A percentile compares a stretch with the other conserved stretches of the same genome.
phyloP scores from a whole-genome alignment of 2,888 invertebrate genomes.

The Spatulosminthurus flaviceps region DNA sequence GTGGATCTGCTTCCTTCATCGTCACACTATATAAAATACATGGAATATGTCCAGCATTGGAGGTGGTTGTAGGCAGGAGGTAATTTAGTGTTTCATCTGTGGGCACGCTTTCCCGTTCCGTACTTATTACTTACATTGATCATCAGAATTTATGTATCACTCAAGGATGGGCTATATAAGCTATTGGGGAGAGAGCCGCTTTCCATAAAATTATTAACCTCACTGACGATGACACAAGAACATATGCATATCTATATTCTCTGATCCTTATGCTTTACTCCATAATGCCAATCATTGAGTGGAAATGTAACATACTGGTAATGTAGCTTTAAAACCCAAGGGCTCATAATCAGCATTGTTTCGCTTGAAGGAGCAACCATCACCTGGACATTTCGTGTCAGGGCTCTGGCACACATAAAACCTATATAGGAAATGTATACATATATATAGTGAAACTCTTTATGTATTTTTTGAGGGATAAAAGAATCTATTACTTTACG shows the following conservation, averaged over 20 bases:
- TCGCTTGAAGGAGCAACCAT: slow-evolving; percentile 46
- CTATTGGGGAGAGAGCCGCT: neutral
- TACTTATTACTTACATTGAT: neutral
- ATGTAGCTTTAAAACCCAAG: slow-evolving; percentile 29
- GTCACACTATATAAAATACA: neutral
- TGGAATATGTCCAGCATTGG: no score
- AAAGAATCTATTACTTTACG: neutral
- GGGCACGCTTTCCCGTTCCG: neutral
- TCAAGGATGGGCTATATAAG: neutral
- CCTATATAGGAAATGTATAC: no score
- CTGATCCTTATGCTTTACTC: neutral
- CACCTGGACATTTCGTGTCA: slow-evolving; percentile 40
- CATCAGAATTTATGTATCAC: neutral
- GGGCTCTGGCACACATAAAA: neutral
- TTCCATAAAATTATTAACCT: slow-evolving; percentile 2
- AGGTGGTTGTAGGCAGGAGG: no score
- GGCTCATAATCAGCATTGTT: slow-evolving; percentile 42
- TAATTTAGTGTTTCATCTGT: neutral
- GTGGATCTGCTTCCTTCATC: neutral
- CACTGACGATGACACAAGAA: neutral
- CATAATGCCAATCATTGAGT: slow-evolving; percentile 30
- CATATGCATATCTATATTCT: neutral
- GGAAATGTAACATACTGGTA: slow-evolving; percentile 46
- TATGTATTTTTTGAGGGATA: neutral
- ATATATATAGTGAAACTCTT: neutral